Percentiles rank a stretch among this genome's conserved stretches.
Conservation (phyloP, 2,888 invertebrate species). For the Eumacrocentrus americanus region DNA sequence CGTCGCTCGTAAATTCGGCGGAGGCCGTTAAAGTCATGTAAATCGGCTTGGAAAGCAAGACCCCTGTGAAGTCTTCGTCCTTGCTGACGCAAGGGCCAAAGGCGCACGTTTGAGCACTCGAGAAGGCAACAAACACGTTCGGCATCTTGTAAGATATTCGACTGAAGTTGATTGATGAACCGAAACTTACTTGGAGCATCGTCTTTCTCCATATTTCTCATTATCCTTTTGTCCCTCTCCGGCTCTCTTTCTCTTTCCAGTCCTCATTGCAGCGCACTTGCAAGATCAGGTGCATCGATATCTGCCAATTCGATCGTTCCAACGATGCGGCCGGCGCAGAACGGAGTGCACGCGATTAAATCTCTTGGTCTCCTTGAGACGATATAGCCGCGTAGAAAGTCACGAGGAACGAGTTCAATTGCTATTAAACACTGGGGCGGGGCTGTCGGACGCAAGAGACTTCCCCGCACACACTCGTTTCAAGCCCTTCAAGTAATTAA, state of each 20-base stretch:
- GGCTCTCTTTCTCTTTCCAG: constrained; percentile 9
- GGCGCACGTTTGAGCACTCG: not conserved
- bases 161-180: constrained; percentile 9
- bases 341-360: constrained; percentile 42
- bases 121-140: not conserved
- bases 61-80: constrained; percentile 3
- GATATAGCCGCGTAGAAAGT: constrained; percentile 31
- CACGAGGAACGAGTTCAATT: constrained; percentile 31
- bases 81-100: constrained; percentile 1
- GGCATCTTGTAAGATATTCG: constrained; percentile 2
- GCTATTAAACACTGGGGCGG: constrained; percentile 39
- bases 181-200: not conserved
- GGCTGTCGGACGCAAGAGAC: constrained; percentile 32
- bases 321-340: constrained; percentile 25
- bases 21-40: constrained; percentile 52
- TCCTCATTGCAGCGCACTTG: constrained; percentile 14
- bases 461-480: not conserved
- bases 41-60: constrained; percentile 47
- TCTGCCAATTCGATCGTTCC: constrained; percentile 28
- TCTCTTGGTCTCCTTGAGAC: constrained; percentile 32
- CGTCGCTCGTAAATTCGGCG: constrained; percentile 48
- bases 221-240: no score
- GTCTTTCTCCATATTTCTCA: not conserved
- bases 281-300: constrained; percentile 25
- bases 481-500: constrained; percentile 44